A percentile compares a stretch with the other conserved stretches of the same genome.
These are phyloP conservation scores for Copidosoma floridanum DNA, from an alignment of 1,140 invertebrate genomes.

Conservation along the genomic window DNA sequence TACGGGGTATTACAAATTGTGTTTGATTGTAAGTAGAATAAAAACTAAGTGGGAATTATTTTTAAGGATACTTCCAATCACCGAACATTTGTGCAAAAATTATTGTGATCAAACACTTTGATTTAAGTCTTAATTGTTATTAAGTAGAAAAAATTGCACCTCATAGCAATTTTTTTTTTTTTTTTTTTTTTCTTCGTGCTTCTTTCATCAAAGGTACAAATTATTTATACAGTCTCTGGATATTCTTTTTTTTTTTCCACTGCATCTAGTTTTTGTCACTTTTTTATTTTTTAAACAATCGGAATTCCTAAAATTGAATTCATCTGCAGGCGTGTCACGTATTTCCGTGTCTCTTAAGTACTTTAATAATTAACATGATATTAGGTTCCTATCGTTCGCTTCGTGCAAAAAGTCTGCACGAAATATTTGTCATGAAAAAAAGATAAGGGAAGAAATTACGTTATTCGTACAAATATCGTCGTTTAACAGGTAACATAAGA, in stretches of 20 bases:
- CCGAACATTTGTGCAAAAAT: conserved; percentile 4
- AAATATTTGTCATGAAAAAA: background rate
- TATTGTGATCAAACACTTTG: background rate
- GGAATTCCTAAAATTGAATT: background rate
- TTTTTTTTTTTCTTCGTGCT: no score
- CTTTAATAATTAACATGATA: conserved; percentile 5
- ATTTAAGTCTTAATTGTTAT: background rate
- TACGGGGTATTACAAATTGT: no score
- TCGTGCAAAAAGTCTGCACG: background rate
- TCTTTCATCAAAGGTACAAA: conserved; percentile 3
- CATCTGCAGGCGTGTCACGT: background rate
- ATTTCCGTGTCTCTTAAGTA: background rate
- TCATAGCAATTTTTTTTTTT: background rate
- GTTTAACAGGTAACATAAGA: background rate
- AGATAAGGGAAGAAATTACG: background rate
- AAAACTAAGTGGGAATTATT: no score
- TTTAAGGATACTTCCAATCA: no score
- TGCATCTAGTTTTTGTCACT: conserved; percentile 1
- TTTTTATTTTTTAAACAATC: background rate
- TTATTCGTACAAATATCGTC: background rate
- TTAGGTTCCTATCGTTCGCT: background rate
- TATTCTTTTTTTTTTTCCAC: background rate
- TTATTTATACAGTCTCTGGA: conserved; percentile 4
- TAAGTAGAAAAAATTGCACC: conserved; percentile 8
- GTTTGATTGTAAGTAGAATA: no score